phyloP scores from a whole-genome alignment of 2,797 vertebrate species.

The Champsocephalus esox region DNA sequence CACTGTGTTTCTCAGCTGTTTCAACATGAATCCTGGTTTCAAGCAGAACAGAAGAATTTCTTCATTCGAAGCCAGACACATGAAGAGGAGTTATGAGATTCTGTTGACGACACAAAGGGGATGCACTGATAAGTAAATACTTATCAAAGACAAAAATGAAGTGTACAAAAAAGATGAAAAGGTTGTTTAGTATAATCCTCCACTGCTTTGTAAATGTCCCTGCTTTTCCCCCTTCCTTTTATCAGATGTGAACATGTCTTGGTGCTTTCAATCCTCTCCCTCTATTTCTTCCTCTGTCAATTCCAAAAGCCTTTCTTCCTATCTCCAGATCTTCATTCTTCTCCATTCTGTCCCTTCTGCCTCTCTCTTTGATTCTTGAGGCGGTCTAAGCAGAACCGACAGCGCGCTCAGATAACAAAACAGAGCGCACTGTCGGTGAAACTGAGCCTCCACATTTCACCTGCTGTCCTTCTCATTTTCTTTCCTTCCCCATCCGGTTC shows the following conservation, averaged over 20 bases:
- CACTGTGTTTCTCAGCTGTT: constrained; percentile 16
- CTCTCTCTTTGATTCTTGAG: constrained; percentile 59
- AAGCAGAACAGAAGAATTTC: constrained; percentile 9
- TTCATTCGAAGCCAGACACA: constrained; percentile 38
- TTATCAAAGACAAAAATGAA: constrained; percentile 8
- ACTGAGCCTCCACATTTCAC: constrained; percentile 53
- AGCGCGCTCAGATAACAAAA: constrained; percentile 54
- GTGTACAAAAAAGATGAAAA: constrained; percentile 14
- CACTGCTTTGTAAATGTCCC: constrained; percentile 49
- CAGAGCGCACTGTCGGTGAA: constrained; percentile 43
- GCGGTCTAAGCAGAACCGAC: constrained; percentile 54
- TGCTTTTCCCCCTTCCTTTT: constrained; percentile 25
- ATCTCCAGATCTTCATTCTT: constrained; percentile 59
- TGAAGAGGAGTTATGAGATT: constrained; percentile 4
- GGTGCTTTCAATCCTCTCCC: constrained; percentile 27
- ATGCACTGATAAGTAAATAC: constrained; percentile 23
- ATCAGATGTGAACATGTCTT: constrained; percentile 60
- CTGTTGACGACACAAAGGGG: constrained; percentile 14
- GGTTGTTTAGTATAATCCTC: constrained; percentile 51
- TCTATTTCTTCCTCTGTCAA: constrained; percentile 29
- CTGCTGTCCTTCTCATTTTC: constrained; percentile 43
- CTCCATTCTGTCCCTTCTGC: constrained; percentile 48
- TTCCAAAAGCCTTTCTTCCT: constrained; percentile 46
- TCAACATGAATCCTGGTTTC: constrained; percentile 23
- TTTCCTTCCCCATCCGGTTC: constrained; percentile 15